phyloP scores from a whole-genome alignment of 2,888 invertebrate species.

The Balanococcus diminutus region DNA sequence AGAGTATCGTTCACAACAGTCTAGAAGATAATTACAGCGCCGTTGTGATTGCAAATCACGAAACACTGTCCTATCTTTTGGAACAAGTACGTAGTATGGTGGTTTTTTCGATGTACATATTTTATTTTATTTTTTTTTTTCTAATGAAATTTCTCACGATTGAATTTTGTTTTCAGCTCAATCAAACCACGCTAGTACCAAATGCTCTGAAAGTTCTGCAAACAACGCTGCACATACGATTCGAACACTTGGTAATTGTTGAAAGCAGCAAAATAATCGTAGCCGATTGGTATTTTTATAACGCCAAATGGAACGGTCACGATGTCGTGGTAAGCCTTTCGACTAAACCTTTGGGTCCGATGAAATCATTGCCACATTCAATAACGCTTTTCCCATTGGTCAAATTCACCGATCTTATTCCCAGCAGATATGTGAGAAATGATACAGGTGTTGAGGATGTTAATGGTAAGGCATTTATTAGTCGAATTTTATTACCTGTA shows the following conservation, averaged over 20 bases:
- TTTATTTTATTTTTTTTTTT: not conserved
- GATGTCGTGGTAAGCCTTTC: constrained; percentile 57
- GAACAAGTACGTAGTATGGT: constrained; percentile 78
- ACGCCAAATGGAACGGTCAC: constrained; percentile 56
- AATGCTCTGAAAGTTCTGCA: constrained; percentile 53
- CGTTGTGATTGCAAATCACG: constrained; percentile 87
- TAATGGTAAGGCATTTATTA: not conserved
- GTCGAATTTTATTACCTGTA: not conserved
- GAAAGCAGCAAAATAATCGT: constrained; percentile 55
- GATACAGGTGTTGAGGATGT: not conserved
- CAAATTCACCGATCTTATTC: constrained; percentile 55
- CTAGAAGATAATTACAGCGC: constrained; percentile 90
- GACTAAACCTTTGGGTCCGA: constrained; percentile 3
- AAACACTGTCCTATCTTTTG: constrained; percentile 84
- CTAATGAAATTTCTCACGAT: too few species aligned
- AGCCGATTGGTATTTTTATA: constrained; percentile 56
- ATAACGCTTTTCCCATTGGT: constrained; percentile 54
- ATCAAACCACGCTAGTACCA: constrained; percentile 55
- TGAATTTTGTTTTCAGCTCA: constrained; percentile 53
- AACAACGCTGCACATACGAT: constrained; percentile 44
- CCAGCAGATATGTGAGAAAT: constrained; percentile 46
- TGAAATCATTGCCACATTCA: constrained; percentile 43
- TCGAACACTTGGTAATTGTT: constrained; percentile 56
- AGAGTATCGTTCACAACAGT: constrained; percentile 82
- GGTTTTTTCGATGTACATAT: not conserved